phyloP scores from a whole-genome alignment of 1,140 invertebrate genomes.

The Gryllus bimaculatus region DNA sequence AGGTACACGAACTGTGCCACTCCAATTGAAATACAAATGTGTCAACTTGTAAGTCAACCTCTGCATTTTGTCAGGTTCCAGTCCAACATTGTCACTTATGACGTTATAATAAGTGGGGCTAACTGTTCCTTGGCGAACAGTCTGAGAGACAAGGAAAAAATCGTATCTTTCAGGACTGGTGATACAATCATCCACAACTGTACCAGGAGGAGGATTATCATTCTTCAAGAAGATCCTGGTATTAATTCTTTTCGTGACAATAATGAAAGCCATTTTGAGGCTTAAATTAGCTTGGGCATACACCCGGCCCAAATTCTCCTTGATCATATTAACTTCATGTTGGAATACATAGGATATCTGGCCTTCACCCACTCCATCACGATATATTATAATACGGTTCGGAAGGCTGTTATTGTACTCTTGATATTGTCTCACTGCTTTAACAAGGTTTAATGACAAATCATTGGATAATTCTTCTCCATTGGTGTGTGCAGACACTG shows the following conservation, averaged over 20 bases:
- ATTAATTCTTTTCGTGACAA: slow-evolving; percentile 63
- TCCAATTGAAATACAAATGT: slow-evolving; percentile 78
- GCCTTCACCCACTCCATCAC: slow-evolving; percentile 79
- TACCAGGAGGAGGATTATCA: slow-evolving; percentile 72
- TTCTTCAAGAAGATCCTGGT: slow-evolving; percentile 47
- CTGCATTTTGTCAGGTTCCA: slow-evolving; percentile 59
- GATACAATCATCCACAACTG: slow-evolving; percentile 69
- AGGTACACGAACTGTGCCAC: slow-evolving; percentile 38
- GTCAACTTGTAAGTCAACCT: slow-evolving; percentile 67
- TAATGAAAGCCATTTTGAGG: slow-evolving; percentile 56
- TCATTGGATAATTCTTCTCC: slow-evolving; percentile 62
- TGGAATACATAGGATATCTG: slow-evolving; percentile 57
- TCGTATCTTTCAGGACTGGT: slow-evolving; percentile 76
- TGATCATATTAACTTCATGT: slow-evolving; percentile 49
- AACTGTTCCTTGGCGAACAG: slow-evolving; percentile 67
- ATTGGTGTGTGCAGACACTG: slow-evolving; percentile 54
- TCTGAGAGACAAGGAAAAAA: slow-evolving; percentile 71
- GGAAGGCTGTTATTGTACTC: slow-evolving; percentile 40
- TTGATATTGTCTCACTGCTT: slow-evolving; percentile 46
- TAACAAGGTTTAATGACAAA: slow-evolving; percentile 37
- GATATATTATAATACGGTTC: slow-evolving; percentile 53
- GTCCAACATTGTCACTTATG: slow-evolving; percentile 50
- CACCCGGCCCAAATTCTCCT: slow-evolving; percentile 19
- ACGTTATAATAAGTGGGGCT: slow-evolving; percentile 73
- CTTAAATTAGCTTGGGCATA: slow-evolving; percentile 22